Conservation (phyloP, 2,113 vertebrate species). For the Entelurus aequoreus region DNA sequence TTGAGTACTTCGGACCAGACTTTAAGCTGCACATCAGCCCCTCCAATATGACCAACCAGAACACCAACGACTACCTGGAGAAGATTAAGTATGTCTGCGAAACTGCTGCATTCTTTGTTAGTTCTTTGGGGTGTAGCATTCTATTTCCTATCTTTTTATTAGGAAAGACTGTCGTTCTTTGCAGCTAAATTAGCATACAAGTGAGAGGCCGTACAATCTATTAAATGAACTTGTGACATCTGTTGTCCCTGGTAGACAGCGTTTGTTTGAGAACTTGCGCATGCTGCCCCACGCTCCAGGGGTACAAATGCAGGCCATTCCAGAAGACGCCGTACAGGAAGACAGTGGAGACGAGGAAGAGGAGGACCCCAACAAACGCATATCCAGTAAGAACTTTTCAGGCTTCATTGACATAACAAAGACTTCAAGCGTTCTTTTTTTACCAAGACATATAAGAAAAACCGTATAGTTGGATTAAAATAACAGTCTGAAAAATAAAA, state of each 20-base stretch:
- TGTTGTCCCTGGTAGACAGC: conserved; percentile 43
- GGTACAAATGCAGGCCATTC: conserved; percentile 84
- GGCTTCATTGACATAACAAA: background rate
- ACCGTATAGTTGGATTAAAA: no score
- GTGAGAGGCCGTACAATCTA: background rate
- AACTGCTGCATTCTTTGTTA: background rate
- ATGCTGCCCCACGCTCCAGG: conserved; percentile 69
- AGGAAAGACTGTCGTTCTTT: background rate
- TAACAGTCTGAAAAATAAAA: no score
- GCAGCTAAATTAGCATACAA: no score
- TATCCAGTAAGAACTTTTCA: conserved; percentile 78
- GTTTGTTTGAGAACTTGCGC: conserved; percentile 65
- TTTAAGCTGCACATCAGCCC: conserved; percentile 99
- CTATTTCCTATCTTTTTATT: background rate
- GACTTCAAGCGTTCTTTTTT: no score
- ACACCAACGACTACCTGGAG: conserved; percentile 96
- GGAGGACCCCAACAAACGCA: conserved; percentile 92
- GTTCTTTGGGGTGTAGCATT: background rate
- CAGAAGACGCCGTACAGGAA: conserved; percentile 92
- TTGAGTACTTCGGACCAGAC: conserved; percentile 98
- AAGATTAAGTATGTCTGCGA: conserved; percentile 83
- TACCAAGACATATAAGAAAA: no score
- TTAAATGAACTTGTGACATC: background rate
- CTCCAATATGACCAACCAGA: conserved; percentile 99
- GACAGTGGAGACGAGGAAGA: conserved; percentile 96